Base-by-base conservation (phyloP, 2,113 vertebrate genomes). In the Ariopsis seemanni region DNA sequence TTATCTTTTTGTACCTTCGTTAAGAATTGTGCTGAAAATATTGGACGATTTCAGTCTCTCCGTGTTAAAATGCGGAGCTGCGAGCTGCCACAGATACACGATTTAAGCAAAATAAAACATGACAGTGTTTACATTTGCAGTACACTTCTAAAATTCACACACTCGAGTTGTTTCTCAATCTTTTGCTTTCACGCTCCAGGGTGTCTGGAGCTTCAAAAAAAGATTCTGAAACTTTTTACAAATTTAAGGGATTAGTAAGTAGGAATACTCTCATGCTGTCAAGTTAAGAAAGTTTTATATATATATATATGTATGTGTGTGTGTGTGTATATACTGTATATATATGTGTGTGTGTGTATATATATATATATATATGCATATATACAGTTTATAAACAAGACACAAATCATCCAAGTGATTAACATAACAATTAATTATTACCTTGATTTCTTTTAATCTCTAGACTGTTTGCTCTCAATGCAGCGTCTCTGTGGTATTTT, bases 51-150 rank as follows among this genome's bases (percentile, higher is more conserved):
- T 72, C 17, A n/a, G 12, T 5, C 52, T n/a, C n/a, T 72, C 17
- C 2, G 82, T 53, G 42, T 25, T 57, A 27, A 74, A 27, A 48
- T 55, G 30, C 60, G 30, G 11, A 86, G 62, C 55, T 60, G 42
- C 69, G 18, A 30, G 80, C 55, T 30, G 78, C 27, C 75, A 14
- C 27, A 79, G 48, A 87, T 87, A 60, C 48, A 53, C 78, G 34
- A 58, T 78, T 78, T 83, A 58, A 83, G 30, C 75, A 0, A 80
- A 84, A 84, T 63, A 58, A 62, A 87, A 75, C 78, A 55, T 53
- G 72, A 60, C 77, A 78, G 72, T 30, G 30, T 87, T 80, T 58
- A 71, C 74, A 69, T 62, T 15, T 84, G 71, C 88, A 58, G 58
- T 52, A 48, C 79, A 60, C 27, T 5, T 60, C 30, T 58, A 30